Conservation (phyloP, 2,797 vertebrate genomes). For the Caiman crocodilus region DNA sequence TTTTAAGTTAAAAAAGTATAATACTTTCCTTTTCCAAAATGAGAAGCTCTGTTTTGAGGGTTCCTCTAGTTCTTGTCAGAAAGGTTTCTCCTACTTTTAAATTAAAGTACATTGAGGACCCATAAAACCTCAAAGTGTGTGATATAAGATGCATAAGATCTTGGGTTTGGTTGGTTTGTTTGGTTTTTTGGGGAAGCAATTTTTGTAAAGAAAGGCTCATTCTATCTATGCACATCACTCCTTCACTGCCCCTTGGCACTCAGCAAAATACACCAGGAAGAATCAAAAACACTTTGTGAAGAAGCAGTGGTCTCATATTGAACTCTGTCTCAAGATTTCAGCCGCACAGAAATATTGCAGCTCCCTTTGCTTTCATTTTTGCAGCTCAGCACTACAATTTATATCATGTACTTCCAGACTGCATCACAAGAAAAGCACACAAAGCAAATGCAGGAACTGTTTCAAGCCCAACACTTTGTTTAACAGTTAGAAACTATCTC, state of each 20-base stretch:
- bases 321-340: conserved; percentile 16
- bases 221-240: neutral
- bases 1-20: neutral
- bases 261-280: conserved; percentile 10
- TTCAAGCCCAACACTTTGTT: neutral
- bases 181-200: conserved; percentile 36
- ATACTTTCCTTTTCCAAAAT: neutral
- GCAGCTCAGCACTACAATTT: neutral
- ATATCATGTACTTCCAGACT: neutral
- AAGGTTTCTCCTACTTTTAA: conserved; percentile 46
- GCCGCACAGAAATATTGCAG: neutral
- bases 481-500: conserved; percentile 13
- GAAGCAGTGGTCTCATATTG: neutral
- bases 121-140: conserved; percentile 45
- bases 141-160: conserved; percentile 42
- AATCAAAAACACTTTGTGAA: neutral
- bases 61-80: conserved; percentile 34
- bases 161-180: neutral
- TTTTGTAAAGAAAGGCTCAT: conserved; percentile 52
- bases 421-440: neutral
- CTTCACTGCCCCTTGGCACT: conserved; percentile 11
- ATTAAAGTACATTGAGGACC: conserved; percentile 57
- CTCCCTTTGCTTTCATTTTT: conserved; percentile 11
- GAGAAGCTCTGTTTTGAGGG: conserved; percentile 8
- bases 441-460: neutral